Evolutionary conservation across 2,113 vertebrate genomes (phyloP).

Genomic region (Pterophyllum scalare): DNA sequence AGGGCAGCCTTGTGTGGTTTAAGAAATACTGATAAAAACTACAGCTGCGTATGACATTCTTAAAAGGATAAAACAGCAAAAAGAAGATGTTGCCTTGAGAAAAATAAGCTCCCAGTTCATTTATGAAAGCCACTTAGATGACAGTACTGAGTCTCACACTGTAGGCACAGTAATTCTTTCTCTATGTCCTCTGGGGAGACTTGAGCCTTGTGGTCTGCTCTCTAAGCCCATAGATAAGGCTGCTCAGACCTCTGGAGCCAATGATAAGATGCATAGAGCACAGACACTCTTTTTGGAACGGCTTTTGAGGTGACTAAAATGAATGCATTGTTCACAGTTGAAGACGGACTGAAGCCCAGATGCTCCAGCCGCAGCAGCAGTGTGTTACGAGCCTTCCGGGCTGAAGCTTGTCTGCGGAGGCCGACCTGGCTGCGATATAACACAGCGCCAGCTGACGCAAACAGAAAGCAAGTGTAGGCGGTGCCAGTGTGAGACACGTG

Average conservation of each 20-base stretch:
- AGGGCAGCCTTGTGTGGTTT: no score
- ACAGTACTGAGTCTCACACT: not conserved
- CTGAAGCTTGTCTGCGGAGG: not conserved
- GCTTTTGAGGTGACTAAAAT: not conserved
- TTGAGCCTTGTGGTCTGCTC: not conserved
- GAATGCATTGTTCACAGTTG: not conserved
- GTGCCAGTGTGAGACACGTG: not conserved
- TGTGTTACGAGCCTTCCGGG: not conserved
- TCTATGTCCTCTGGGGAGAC: not conserved
- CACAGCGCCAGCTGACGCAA: not conserved
- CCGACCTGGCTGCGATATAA: not conserved
- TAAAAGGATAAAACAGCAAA: no score
- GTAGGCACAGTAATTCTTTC: no score
- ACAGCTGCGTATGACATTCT: no score
- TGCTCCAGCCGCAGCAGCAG: not conserved
- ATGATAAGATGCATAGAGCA: conserved; percentile 12
- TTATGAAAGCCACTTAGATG: not conserved
- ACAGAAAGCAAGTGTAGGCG: not conserved
- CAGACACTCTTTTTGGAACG: not conserved
- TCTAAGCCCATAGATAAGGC: conserved; percentile 63
- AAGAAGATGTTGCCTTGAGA: no score
- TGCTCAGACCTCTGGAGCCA: conserved; percentile 52
- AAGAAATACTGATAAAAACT: no score
- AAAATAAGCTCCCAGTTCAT: no score
- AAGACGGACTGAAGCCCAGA: not conserved